A percentile compares a stretch with the other conserved stretches of the same genome.
These are phyloP conservation scores for Allobates femoralis DNA, from an alignment of 2,797 vertebrate genomes.

Conservation along the genomic window DNA sequence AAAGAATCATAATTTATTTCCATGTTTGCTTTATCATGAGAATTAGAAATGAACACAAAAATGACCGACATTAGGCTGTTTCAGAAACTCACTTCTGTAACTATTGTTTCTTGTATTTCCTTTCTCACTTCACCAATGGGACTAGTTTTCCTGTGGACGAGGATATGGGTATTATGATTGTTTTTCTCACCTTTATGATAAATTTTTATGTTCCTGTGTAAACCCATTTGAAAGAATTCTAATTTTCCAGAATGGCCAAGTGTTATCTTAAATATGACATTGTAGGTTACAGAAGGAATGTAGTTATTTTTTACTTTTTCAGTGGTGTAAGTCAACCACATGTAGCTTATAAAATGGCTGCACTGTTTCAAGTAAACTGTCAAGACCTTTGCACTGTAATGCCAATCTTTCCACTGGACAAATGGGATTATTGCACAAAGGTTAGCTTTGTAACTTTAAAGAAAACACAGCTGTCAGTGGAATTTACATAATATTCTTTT, in stretches of 20 bases:
- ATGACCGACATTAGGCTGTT: background rate
- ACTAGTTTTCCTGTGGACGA: constrained; percentile 13
- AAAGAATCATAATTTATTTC: background rate
- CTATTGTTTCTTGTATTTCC: constrained; percentile 31
- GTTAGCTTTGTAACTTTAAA: constrained; percentile 2
- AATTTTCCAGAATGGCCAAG: background rate
- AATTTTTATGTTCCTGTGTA: background rate
- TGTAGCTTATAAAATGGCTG: constrained; percentile 9
- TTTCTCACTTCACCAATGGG: constrained; percentile 23
- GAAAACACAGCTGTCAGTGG: constrained; percentile 28
- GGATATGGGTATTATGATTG: background rate
- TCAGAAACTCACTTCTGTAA: background rate
- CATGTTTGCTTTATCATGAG: background rate
- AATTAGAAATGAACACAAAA: background rate
- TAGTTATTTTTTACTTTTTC: constrained; percentile 4
- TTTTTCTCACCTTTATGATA: constrained; percentile 16
- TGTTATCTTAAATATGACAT: background rate
- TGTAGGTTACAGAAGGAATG: constrained; percentile 30
- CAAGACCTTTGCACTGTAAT: constrained; percentile 34
- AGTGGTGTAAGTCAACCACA: constrained; percentile 26
- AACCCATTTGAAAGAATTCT: background rate
- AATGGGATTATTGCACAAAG: constrained; percentile 16
- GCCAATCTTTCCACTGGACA: constrained; percentile 13
- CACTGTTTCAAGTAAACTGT: constrained; percentile 27
- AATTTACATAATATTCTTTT: constrained; percentile 3